Base-by-base conservation (phyloP, 53 echinoderm and acorn worm species). In the Temnopleurus reevesii region DNA sequence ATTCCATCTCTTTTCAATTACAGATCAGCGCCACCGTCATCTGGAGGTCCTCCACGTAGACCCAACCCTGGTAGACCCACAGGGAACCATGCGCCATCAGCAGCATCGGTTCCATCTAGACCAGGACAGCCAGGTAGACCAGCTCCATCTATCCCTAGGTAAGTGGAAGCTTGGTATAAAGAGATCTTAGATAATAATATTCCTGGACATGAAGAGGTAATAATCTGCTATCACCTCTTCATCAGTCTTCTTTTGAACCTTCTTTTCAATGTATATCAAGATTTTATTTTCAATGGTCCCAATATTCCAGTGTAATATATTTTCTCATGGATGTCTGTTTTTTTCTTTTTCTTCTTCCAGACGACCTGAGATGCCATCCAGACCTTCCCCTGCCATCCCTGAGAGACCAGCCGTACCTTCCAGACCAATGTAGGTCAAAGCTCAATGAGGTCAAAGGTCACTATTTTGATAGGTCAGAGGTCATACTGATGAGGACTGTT, bases 121-220 rank as follows among this genome's bases (percentile, higher is more conserved):
- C 93, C 97, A 31, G 90, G 84, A 46, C 87, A 87, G 51, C 95
- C 95, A 29, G 49, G 53, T 34, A 91, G 98, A 86, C 95, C 92
- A 26, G 98, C 94, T 21, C 98, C 98, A 36, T 91, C 91, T 46
- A 57, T 97, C 45, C 95, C 98, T 83, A 94, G 92, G 98, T 97
- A 90, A 27, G 31, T n/a, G n/a, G n/a, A n/a, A n/a, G n/a, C n/a
- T n/a, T n/a, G n/a, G n/a, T n/a, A n/a, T n/a, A n/a, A n/a, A n/a
- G n/a, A n/a, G n/a, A n/a, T n/a, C n/a, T n/a, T n/a, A n/a, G n/a
- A n/a, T n/a, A n/a, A n/a, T n/a, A n/a, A n/a, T n/a, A n/a, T n/a
- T n/a, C n/a, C n/a, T n/a, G n/a, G n/a, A n/a, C n/a, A n/a, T n/a
- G n/a, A n/a, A n/a, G n/a, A n/a, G n/a, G n/a, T n/a, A n/a, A n/a